Conservation (phyloP, 2,888 invertebrate species). For the Spisula solida region DNA sequence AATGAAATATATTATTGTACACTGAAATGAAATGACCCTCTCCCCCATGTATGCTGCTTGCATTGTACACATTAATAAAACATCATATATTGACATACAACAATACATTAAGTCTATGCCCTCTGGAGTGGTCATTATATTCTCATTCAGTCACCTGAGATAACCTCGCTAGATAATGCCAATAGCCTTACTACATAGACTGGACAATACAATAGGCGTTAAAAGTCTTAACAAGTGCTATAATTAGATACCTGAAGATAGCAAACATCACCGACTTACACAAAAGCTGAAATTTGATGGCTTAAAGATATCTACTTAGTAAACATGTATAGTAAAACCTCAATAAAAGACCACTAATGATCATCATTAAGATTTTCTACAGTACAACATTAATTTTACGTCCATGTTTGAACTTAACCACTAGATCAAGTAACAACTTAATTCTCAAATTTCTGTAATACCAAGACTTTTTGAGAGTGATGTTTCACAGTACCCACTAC, state of each 20-base stretch:
- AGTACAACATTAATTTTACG: no score
- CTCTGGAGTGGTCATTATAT: conserved; percentile 3
- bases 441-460: no score
- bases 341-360: no score
- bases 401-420: no score
- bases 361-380: no score
- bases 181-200: background rate
- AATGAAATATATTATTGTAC: background rate
- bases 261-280: background rate
- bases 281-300: background rate
- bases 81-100: conserved; percentile 17
- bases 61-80: background rate
- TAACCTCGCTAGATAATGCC: conserved; percentile 10
- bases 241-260: background rate
- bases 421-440: no score
- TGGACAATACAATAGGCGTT: background rate
- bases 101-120: background rate
- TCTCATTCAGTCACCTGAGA: conserved; percentile 14
- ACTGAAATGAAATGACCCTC: background rate
- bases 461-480: no score
- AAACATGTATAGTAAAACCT: no score
- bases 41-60: background rate
- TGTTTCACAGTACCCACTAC: no score
- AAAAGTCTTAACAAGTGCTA: background rate
- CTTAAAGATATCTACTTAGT: no score